phyloP scores from a whole-genome alignment of 2,797 vertebrate genomes.

The Cyclura pinguis region DNA sequence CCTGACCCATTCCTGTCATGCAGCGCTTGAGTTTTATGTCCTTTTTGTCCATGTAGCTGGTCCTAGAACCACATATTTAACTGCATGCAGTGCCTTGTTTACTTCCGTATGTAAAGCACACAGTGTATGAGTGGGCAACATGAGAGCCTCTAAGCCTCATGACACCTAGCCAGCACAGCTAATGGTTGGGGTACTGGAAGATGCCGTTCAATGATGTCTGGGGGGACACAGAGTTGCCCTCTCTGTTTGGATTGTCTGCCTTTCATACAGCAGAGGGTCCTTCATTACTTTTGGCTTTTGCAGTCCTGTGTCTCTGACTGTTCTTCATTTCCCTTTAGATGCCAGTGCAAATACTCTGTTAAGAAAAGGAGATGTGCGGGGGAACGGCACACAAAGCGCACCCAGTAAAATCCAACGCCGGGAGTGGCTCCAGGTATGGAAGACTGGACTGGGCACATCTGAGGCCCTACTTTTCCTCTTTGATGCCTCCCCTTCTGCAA shows the following conservation, averaged over 20 bases:
- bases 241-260: background rate
- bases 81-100: background rate
- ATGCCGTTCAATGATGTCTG: background rate
- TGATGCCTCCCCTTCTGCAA: background rate
- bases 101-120: background rate
- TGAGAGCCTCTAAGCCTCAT: background rate
- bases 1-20: too few species aligned
- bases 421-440: conserved; percentile 91
- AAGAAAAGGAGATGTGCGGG: conserved; percentile 66
- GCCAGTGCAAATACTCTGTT: conserved; percentile 58
- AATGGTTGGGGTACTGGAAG: background rate
- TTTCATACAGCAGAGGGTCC: too few species aligned
- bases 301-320: too few species aligned
- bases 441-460: background rate
- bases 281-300: background rate
- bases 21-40: too few species aligned
- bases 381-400: conserved; percentile 82
- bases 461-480: too few species aligned
- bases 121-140: background rate
- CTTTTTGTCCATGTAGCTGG: background rate
- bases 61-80: background rate
- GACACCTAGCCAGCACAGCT: background rate
- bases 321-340: conserved; percentile 64
- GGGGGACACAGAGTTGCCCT: background rate
- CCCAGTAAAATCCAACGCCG: conserved; percentile 88